Conservation (phyloP, 2,113 vertebrate species). For the Rostratula benghalensis region DNA sequence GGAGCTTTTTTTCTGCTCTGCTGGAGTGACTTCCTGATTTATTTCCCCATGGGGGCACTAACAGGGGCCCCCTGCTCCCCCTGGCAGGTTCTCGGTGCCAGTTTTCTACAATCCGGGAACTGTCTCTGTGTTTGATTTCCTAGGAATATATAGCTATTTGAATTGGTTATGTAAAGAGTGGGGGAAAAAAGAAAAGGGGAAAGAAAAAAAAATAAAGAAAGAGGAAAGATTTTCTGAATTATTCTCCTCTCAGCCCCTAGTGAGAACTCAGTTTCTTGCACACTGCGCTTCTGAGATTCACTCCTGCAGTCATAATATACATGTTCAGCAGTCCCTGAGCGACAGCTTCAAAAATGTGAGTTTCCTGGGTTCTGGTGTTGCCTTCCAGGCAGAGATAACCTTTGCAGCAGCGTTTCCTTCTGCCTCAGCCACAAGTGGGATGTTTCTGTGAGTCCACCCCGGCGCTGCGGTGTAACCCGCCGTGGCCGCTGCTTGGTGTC, state of each 20-base stretch:
- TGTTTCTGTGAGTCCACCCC: background rate
- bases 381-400: constrained; percentile 28
- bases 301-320: background rate
- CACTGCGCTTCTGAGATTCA: background rate
- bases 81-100: background rate
- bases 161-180: background rate
- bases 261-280: background rate
- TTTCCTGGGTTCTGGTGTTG: background rate
- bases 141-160: background rate
- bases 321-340: background rate
- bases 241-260: background rate
- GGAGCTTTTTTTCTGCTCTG: background rate
- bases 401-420: background rate
- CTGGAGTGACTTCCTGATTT: background rate
- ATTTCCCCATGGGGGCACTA: constrained; percentile 13
- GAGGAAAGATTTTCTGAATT: background rate
- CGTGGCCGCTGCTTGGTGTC: background rate
- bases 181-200: too few relatives aligned
- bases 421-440: background rate
- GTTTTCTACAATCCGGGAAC: background rate
- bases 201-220: background rate
- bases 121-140: background rate
- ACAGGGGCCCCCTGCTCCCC: background rate
- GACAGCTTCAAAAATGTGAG: background rate
- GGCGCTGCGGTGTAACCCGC: background rate